These are phyloP conservation scores for Sylvilagus bachmani DNA, from an alignment of 2,113 vertebrate genomes.

Conservation along the genomic window DNA sequence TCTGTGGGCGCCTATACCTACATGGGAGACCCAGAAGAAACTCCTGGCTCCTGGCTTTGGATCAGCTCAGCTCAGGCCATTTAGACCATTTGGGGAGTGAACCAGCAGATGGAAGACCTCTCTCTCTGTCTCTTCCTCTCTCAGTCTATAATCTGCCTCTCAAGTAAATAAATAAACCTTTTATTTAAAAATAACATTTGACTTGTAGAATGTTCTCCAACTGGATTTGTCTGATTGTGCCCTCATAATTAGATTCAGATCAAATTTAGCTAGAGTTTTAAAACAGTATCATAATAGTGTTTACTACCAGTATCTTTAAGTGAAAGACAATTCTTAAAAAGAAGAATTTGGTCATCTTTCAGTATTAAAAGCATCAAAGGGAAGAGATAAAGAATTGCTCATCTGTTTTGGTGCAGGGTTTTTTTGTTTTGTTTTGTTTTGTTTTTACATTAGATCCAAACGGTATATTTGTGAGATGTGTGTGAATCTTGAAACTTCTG, in stretches of 20 bases:
- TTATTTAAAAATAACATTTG: not conserved
- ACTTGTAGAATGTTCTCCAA: not conserved
- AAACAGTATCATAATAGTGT: not conserved
- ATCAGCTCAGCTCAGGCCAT: too few species aligned
- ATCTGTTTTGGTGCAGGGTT: conserved; percentile 3
- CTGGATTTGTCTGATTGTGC: not conserved
- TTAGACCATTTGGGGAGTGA: too few species aligned
- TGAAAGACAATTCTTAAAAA: not conserved
- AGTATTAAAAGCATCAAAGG: conserved; percentile 43
- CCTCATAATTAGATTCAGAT: not conserved
- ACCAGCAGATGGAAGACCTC: too few species aligned
- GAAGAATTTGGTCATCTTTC: not conserved
- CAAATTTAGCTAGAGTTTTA: not conserved
- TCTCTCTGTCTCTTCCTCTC: not conserved
- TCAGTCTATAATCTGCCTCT: not conserved
- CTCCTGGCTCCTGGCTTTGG: too few species aligned
- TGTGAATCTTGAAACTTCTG: conserved; percentile 61
- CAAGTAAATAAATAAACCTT: not conserved
- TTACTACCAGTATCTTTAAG: conserved; percentile 16
- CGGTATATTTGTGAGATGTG: conserved; percentile 3
- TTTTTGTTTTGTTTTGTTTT: too few species aligned
- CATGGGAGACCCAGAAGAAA: too few species aligned
- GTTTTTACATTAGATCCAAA: conserved; percentile 33
- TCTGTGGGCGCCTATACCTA: fast-evolving
- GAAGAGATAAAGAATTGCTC: conserved; percentile 25